Conservation (phyloP, 2,888 invertebrate genomes). For the Diarsia rubi region DNA sequence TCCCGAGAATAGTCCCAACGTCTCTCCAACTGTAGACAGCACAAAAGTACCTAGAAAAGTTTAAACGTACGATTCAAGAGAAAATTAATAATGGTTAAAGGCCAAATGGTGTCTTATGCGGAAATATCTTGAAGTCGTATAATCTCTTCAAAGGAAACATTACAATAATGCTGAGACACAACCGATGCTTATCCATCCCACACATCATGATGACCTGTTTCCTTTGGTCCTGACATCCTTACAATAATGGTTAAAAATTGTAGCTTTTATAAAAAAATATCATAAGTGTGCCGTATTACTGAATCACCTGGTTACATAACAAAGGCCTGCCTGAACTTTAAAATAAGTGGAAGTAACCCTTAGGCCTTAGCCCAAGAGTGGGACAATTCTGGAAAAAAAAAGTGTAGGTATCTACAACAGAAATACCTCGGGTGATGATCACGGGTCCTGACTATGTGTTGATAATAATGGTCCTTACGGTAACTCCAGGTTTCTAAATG, state of each 20-base stretch:
- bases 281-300: background rate
- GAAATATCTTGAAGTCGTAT: conserved; percentile 21
- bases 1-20: background rate
- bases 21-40: background rate
- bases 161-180: conserved; percentile 33
- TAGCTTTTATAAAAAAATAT: background rate
- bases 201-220: conserved; percentile 38
- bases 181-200: conserved; percentile 51
- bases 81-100: conserved; percentile 11
- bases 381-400: too few species aligned
- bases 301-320: background rate
- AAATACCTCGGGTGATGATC: background rate
- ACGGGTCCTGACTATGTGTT: background rate
- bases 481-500: background rate
- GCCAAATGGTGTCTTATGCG: conserved; percentile 10
- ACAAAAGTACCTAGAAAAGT: background rate
- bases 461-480: background rate
- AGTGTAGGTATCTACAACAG: background rate
- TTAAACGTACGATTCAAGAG: background rate
- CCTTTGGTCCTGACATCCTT: conserved; percentile 39
- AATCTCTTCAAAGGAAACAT: conserved; percentile 29
- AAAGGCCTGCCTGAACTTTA: too few species aligned
- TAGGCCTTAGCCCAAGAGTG: too few species aligned
- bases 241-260: conserved; percentile 3
- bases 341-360: too few species aligned